phyloP scores from a whole-genome alignment of 2,113 vertebrate genomes.

The Onychostruthus taczanowskii region DNA sequence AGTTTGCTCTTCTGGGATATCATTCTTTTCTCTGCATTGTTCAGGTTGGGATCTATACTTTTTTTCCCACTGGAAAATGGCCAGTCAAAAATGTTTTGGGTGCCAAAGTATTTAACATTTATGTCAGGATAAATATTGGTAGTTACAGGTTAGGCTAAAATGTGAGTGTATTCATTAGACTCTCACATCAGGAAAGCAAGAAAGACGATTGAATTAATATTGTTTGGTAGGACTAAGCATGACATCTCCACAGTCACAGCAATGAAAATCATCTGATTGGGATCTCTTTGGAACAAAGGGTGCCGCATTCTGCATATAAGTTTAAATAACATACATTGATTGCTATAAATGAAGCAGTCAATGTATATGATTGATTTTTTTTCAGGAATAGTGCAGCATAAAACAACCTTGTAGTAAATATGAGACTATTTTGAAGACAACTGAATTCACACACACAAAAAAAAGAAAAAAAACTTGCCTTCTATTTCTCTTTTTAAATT shows the following conservation, averaged over 20 bases:
- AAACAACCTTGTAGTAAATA: neutral
- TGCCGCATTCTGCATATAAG: neutral
- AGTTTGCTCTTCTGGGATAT: neutral
- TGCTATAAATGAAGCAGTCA: neutral
- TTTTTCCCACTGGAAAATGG: neutral
- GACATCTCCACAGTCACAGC: neutral
- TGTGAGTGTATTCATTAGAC: neutral
- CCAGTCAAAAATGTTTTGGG: neutral
- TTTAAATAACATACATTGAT: neutral
- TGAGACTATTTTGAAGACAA: neutral
- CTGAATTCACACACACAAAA: neutral
- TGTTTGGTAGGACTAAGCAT: neutral
- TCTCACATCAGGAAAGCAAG: neutral
- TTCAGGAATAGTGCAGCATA: neutral
- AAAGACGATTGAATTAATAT: neutral
- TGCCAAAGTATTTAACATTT: neutral
- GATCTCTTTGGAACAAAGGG: neutral
- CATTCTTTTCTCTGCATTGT: neutral
- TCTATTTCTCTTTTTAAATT: rapidly evolving
- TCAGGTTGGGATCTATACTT: neutral
- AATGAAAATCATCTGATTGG: neutral
- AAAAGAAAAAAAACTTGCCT: rapidly evolving
- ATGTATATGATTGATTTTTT: no score
- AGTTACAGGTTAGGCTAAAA: neutral
- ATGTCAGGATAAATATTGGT: neutral